Percentiles rank a stretch among this genome's conserved stretches.
These are phyloP conservation scores for Apis cerana DNA, from an alignment of 1,140 invertebrate genomes.

Conservation along the genomic window DNA sequence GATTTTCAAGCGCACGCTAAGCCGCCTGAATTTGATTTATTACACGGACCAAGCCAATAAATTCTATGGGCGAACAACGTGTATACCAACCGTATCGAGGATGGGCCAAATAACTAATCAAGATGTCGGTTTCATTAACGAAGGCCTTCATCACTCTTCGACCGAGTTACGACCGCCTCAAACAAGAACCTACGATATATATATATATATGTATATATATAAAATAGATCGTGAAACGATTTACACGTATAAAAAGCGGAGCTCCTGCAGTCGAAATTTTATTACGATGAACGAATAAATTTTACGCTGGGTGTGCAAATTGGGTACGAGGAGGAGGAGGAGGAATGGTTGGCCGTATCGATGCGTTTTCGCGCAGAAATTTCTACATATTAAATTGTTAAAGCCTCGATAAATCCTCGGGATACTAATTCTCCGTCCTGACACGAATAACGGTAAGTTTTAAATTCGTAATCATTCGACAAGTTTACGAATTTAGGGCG, in stretches of 20 bases:
- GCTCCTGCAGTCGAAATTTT: conserved; percentile 29
- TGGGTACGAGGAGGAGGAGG: not conserved
- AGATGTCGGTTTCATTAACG: conserved; percentile 64
- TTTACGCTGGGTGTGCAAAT: not conserved
- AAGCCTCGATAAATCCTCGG: conserved; percentile 30
- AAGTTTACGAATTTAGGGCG: not conserved
- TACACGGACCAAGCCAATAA: conserved; percentile 48
- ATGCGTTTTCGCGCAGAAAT: conserved; percentile 10
- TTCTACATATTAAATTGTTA: conserved; percentile 45
- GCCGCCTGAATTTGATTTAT: conserved; percentile 59
- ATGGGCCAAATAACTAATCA: conserved; percentile 61
- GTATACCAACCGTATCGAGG: conserved; percentile 40
- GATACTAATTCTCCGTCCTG: conserved; percentile 14
- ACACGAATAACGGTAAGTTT: not conserved
- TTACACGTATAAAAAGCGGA: conserved; percentile 44
- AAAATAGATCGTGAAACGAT: conserved; percentile 56
- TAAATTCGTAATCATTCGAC: conserved; percentile 4
- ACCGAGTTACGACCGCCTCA: conserved; percentile 39
- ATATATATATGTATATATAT: not conserved
- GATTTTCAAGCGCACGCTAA: conserved; percentile 25
- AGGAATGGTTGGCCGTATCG: conserved; percentile 4
- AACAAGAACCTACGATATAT: conserved; percentile 46
- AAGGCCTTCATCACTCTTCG: conserved; percentile 50
- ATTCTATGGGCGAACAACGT: conserved; percentile 35
- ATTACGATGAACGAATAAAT: conserved; percentile 39